Evolutionary conservation across 2,797 vertebrate genomes (phyloP).

Genomic region (Masticophis lateralis): DNA sequence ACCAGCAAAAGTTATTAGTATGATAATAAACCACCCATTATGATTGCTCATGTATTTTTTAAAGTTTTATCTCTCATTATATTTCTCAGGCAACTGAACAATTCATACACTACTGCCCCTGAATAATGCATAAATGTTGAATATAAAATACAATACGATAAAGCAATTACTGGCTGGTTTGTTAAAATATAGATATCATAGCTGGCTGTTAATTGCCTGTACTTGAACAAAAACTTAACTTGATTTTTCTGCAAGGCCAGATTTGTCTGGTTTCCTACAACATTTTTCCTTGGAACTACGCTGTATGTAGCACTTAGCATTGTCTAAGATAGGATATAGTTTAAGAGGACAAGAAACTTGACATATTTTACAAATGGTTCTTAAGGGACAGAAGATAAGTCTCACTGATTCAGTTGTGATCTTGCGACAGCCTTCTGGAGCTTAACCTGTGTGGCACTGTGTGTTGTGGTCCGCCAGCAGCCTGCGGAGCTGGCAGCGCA

Average conservation of each 20-base stretch:
- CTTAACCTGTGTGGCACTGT: background rate
- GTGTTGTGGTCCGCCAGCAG: no score
- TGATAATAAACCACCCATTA: constrained; percentile 28
- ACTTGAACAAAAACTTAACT: background rate
- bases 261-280: background rate
- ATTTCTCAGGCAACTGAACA: constrained; percentile 18
- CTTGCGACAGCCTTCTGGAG: background rate
- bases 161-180: constrained; percentile 17
- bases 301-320: background rate
- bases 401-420: background rate
- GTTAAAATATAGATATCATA: constrained; percentile 11
- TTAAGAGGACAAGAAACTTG: background rate
- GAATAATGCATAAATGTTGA: constrained; percentile 28
- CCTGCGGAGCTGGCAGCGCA: no score
- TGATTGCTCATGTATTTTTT: constrained; percentile 16
- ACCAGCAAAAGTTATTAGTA: constrained; percentile 27
- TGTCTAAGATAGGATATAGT: background rate
- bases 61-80: constrained; percentile 22
- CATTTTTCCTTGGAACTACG: background rate
- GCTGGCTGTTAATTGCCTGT: constrained; percentile 11
- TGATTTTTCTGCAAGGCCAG: background rate
- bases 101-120: constrained; percentile 12
- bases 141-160: constrained; percentile 12
- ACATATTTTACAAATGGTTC: background rate
- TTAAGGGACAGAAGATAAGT: constrained; percentile 2